These are phyloP conservation scores for Amblyopsis rosae DNA, from an alignment of 2,113 vertebrate species.

Conservation along the genomic window DNA sequence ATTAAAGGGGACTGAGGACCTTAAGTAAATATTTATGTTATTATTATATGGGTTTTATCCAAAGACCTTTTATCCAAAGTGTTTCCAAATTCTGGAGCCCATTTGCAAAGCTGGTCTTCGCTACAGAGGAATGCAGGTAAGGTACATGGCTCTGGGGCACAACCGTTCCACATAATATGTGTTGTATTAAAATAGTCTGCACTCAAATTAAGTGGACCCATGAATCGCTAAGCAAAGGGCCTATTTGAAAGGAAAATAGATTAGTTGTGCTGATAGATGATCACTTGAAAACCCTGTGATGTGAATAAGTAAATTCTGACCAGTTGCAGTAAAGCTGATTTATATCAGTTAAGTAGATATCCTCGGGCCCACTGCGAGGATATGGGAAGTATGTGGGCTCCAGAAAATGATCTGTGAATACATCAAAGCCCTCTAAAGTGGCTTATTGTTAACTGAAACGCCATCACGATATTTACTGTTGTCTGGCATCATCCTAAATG, in stretches of 20 bases:
- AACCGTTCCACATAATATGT: conserved; percentile 70
- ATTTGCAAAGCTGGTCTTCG: conserved; percentile 59
- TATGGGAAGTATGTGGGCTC: conserved; percentile 36
- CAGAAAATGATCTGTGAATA: conserved; percentile 67
- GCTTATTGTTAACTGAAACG: conserved; percentile 43
- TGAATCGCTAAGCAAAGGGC: conserved; percentile 63
- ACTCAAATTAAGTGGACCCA: conserved; percentile 72
- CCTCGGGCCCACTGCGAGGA: conserved; percentile 49
- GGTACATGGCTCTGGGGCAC: conserved; percentile 71
- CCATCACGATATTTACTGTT: conserved; percentile 57
- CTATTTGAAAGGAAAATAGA: conserved; percentile 69
- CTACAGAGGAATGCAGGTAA: conserved; percentile 61
- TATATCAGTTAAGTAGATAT: conserved; percentile 67
- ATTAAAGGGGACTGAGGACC: conserved; percentile 42
- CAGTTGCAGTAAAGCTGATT: conserved; percentile 72
- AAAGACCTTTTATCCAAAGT: conserved; percentile 65
- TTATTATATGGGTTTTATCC: conserved; percentile 66
- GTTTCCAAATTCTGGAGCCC: conserved; percentile 62
- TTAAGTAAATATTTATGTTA: conserved; percentile 74
- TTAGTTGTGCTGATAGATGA: conserved; percentile 75
- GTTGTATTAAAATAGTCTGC: conserved; percentile 69
- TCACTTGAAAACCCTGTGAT: conserved; percentile 71
- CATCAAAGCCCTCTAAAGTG: conserved; percentile 62
- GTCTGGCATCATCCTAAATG: conserved; percentile 43
- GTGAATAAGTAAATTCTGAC: conserved; percentile 75